Percentiles rank a stretch among this genome's conserved stretches.
phyloP scores from a whole-genome alignment of 1,140 invertebrate species.

The Drosophila pallidifrons region DNA sequence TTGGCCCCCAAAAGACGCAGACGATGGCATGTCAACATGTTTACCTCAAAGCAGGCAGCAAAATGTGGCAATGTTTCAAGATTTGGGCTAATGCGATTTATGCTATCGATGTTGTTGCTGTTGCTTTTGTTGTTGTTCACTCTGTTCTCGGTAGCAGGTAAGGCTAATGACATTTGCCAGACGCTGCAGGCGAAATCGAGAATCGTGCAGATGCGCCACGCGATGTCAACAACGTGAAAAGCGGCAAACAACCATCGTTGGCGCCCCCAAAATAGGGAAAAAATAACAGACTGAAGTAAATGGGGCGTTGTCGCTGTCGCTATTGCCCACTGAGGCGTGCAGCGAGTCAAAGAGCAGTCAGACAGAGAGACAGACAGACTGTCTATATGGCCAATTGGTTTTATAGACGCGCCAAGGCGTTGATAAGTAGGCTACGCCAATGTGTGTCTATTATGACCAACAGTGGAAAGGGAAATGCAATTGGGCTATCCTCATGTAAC shows the following conservation, averaged over 20 bases:
- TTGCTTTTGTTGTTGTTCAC: slow-evolving; percentile 4
- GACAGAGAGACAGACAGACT: not conserved
- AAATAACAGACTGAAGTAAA: not conserved
- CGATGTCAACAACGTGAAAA: slow-evolving; percentile 57
- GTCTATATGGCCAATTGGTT: slow-evolving; percentile 25
- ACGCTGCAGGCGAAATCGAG: slow-evolving; percentile 25
- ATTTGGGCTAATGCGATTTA: slow-evolving; percentile 63
- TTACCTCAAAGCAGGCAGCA: slow-evolving; percentile 24
- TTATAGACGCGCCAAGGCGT: slow-evolving; percentile 37
- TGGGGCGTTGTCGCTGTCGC: slow-evolving; percentile 3
- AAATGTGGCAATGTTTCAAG: slow-evolving; percentile 46
- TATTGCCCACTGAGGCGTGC: slow-evolving; percentile 8
- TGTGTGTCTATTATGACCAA: slow-evolving; percentile 41
- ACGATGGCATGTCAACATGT: slow-evolving; percentile 15
- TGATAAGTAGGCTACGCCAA: slow-evolving; percentile 61
- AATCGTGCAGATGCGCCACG: slow-evolving; percentile 51
- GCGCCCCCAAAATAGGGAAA: slow-evolving; percentile 31
- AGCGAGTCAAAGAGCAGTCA: slow-evolving; percentile 16
- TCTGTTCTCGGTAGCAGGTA: slow-evolving; percentile 30
- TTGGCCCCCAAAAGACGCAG: slow-evolving; percentile 29
- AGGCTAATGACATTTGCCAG: slow-evolving; percentile 76
- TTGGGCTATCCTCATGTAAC: not conserved
- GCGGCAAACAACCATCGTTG: slow-evolving; percentile 35
- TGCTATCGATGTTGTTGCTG: slow-evolving; percentile 24
- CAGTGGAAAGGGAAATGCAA: not conserved